phyloP scores from a whole-genome alignment of 2,113 vertebrate genomes.

The Ptyas mucosa region DNA sequence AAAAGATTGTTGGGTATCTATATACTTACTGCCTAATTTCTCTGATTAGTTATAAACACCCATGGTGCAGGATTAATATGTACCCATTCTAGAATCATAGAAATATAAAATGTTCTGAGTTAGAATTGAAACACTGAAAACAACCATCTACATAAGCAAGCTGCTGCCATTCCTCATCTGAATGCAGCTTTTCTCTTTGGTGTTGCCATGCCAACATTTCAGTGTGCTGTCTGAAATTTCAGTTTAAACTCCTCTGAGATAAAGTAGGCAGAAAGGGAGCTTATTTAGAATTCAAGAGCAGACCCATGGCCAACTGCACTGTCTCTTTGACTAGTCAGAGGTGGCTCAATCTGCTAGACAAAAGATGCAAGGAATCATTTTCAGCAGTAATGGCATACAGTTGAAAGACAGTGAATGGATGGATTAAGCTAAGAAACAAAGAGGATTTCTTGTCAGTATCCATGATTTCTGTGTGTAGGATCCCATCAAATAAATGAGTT shows the following conservation, averaged over 20 bases:
- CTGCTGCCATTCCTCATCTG: conserved; percentile 9
- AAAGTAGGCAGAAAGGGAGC: conserved; percentile 47
- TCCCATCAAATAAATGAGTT: too few species aligned
- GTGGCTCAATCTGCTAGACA: conserved; percentile 40
- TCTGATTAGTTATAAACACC: neutral
- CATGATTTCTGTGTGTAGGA: neutral
- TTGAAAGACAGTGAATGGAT: conserved; percentile 25
- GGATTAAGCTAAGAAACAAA: neutral
- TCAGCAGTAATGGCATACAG: conserved; percentile 44
- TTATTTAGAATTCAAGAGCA: conserved; percentile 61
- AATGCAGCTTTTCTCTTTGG: conserved; percentile 29
- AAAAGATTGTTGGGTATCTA: neutral
- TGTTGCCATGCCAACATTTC: conserved; percentile 59
- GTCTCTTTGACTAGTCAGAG: conserved; percentile 40
- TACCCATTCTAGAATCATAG: neutral
- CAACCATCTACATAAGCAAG: neutral
- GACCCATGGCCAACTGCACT: conserved; percentile 17
- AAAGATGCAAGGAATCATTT: conserved; percentile 39
- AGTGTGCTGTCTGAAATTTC: conserved; percentile 31
- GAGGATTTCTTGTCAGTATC: neutral
- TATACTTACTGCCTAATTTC: fast-evolving
- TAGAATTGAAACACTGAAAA: neutral
- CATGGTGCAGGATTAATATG: fast-evolving
- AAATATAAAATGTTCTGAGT: neutral
- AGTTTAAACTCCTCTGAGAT: conserved; percentile 39